phyloP scores from a whole-genome alignment of 2,113 vertebrate species.

The Corynorhinus townsendii region DNA sequence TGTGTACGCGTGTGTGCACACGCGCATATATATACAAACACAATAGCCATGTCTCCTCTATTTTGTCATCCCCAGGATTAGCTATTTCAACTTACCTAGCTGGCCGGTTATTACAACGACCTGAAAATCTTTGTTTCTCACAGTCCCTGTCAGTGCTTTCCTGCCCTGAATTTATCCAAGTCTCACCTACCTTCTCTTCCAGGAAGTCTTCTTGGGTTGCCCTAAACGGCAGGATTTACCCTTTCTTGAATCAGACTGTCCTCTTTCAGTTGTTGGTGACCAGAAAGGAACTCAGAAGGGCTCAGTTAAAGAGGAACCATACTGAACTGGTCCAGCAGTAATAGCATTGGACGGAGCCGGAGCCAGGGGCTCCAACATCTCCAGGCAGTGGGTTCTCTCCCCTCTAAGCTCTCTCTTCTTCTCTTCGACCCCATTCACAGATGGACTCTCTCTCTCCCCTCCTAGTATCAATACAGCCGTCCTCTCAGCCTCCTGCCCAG shows the following conservation, averaged over 20 bases:
- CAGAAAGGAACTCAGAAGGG: background rate
- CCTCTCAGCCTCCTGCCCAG: background rate
- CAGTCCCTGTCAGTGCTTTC: too few species aligned
- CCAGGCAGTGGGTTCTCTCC: background rate
- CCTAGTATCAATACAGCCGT: background rate
- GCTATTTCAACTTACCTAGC: background rate
- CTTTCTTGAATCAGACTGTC: background rate
- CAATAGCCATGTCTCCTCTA: background rate
- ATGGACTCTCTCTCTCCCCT: background rate
- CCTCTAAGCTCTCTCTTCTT: background rate
- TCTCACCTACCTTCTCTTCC: background rate
- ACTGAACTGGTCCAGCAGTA: background rate
- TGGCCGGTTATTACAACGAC: background rate
- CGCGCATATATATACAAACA: fast-evolving
- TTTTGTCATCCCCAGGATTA: background rate
- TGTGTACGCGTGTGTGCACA: fast-evolving
- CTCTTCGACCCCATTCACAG: background rate
- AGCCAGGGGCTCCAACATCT: background rate
- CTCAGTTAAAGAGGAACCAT: background rate
- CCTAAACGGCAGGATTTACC: background rate
- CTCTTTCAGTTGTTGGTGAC: background rate
- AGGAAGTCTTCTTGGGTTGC: background rate
- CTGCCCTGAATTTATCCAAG: background rate
- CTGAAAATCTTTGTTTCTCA: background rate
- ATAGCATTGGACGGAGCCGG: background rate